Base-by-base conservation (phyloP, 2,797 vertebrate genomes). In the Sternarchorhynchus goeldii region DNA sequence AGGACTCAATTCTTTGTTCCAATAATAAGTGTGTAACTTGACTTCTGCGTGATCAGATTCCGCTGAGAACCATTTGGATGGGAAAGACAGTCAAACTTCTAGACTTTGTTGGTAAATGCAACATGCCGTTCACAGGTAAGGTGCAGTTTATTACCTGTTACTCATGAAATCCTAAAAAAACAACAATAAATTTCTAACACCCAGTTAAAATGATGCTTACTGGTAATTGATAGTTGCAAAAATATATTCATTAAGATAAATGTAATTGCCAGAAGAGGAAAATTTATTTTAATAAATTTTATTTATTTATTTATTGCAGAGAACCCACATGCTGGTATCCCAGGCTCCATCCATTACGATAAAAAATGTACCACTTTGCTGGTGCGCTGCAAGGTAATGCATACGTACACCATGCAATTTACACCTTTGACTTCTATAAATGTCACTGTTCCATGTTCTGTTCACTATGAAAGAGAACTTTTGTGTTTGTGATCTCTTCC, bases 41-140 rank as follows among this genome's bases (percentile, higher is more conserved):
- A 59, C 53, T 14, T 79, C 29, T 63, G 41, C 17, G 39, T 29
- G 18, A 4, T 78, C 83, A 99, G 97, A 92, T 94, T 66, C 93
- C 94, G 14, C 69, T 99, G 77, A 94, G 94, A 89, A 96, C 96
- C 0, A 86, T 92, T 1, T 99, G 96, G 96, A 95, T 91, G 92
- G 93, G 88, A 25, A 89, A 75, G 45, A 79, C 93, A 2, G 39
- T 98, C 76, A 97, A 96, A 87, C 94, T 99, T 32, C 67, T 94
- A 79, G 93, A 96, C 82, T 94, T 96, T 78, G 91, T 92, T 75
- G 96, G 96, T 88, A 91, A 89, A 83, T 91, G 92, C 75, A 81
- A 88, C n/a, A 83, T 90, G 71, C 89, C 91, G 36, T 84, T 92
- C 66, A 45, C 90, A 87, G 96, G 97, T 97, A 91, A 80, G 83